phyloP scores from a whole-genome alignment of 2,888 invertebrate genomes.

The Dryobota labecula region DNA sequence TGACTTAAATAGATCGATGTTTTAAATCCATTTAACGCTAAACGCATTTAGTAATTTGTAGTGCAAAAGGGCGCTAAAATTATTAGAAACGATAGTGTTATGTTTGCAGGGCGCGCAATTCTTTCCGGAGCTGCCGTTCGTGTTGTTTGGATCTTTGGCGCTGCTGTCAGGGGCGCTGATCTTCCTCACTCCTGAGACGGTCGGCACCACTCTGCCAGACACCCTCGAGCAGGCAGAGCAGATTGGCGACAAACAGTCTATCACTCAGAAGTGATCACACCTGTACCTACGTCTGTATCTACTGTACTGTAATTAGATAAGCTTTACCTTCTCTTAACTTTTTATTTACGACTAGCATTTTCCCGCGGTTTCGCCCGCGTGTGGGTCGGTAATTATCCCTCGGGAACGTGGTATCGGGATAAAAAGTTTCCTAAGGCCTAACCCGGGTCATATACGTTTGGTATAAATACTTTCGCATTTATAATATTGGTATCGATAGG shows the following conservation, averaged over 20 bases:
- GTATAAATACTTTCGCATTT: not conserved
- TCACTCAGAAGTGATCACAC: constrained; percentile 17
- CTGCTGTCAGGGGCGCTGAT: constrained; percentile 26
- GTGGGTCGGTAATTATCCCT: no score
- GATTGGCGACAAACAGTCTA: no score
- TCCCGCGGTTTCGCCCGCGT: not conserved
- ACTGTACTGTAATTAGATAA: not conserved
- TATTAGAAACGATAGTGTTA: not conserved
- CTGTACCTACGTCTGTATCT: not conserved
- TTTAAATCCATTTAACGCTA: not conserved
- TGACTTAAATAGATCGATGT: not conserved
- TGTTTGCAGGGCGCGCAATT: constrained; percentile 26
- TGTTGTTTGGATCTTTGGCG: constrained; percentile 28
- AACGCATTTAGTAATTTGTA: not conserved
- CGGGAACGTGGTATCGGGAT: not conserved
- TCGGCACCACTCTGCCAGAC: no score
- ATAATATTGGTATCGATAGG: not conserved
- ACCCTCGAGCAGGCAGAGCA: no score
- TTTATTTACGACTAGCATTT: not conserved
- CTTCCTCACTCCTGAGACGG: constrained; percentile 41
- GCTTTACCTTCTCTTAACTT: not conserved
- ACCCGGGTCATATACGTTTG: not conserved
- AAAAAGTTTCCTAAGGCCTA: not conserved
- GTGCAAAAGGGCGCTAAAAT: not conserved
- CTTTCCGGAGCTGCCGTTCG: constrained; percentile 36